Conservation (phyloP, 2,888 invertebrate species). For the Scaeva pyrastri region DNA sequence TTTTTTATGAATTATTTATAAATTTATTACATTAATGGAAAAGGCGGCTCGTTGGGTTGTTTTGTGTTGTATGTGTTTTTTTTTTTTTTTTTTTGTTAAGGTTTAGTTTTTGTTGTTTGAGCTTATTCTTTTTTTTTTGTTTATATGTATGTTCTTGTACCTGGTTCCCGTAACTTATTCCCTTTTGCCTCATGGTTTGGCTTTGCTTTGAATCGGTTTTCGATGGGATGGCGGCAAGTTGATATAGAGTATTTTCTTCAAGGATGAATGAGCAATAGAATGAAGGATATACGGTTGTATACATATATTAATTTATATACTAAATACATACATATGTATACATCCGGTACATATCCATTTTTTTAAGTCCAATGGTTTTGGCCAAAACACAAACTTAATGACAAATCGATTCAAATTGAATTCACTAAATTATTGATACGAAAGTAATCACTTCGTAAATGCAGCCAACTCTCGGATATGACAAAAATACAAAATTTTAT, state of each 20-base stretch:
- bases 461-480: constrained; percentile 72
- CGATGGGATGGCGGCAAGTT: constrained; percentile 31
- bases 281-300: constrained; percentile 52
- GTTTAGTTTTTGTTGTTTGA: constrained; percentile 38
- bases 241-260: constrained; percentile 42
- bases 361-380: not conserved
- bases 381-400: constrained; percentile 53
- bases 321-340: not conserved
- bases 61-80: not conserved
- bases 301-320: constrained; percentile 7
- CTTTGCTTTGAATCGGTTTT: constrained; percentile 15
- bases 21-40: constrained; percentile 79
- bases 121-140: constrained; percentile 14
- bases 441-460: constrained; percentile 75
- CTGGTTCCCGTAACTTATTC: constrained; percentile 22
- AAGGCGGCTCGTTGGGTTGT: constrained; percentile 34
- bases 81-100: not conserved
- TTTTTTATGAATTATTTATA: constrained; percentile 78
- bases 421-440: constrained; percentile 71
- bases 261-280: constrained; percentile 72
- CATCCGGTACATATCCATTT: not conserved
- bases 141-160: not conserved
- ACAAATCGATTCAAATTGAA: constrained; percentile 71
- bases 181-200: too few relatives aligned
- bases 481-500: constrained; percentile 66